phyloP scores from a whole-genome alignment of 2,797 vertebrate species.

The Gastrophryne carolinensis region DNA sequence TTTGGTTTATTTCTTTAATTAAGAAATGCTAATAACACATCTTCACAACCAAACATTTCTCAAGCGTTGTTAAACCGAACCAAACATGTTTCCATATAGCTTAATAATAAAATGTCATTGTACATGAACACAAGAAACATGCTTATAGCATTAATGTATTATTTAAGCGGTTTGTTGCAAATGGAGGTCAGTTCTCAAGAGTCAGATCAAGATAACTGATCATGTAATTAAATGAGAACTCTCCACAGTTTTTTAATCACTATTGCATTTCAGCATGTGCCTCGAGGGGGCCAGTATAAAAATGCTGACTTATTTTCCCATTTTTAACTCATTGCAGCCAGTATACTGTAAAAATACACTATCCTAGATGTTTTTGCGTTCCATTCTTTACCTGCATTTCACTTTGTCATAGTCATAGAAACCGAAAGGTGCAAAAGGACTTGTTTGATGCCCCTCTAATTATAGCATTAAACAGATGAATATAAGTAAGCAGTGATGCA shows the following conservation, averaged over 20 bases:
- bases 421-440: too few relatives aligned
- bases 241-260: slow-evolving; percentile 10
- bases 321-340: neutral
- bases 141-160: neutral
- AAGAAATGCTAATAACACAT: too few relatives aligned
- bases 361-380: too few relatives aligned
- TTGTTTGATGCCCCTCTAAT: too few relatives aligned
- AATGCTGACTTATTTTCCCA: slow-evolving; percentile 5
- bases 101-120: neutral
- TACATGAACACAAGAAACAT: neutral
- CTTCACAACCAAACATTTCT: too few relatives aligned
- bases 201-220: slow-evolving; percentile 25
- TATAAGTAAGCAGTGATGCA: too few relatives aligned
- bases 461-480: too few relatives aligned
- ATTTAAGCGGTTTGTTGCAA: neutral
- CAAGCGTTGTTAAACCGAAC: neutral
- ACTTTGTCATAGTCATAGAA: too few relatives aligned
- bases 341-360: too few relatives aligned
- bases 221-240: slow-evolving; percentile 10
- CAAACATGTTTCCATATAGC: neutral
- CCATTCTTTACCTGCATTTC: too few relatives aligned
- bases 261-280: neutral
- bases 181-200: slow-evolving; percentile 13
- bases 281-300: slow-evolving; percentile 11
- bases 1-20: too few relatives aligned